Evolutionary conservation across 2,888 invertebrate genomes (phyloP), one percentile per base, ranked within the genome.

Genomic region (Agrochola circellaris): DNA sequence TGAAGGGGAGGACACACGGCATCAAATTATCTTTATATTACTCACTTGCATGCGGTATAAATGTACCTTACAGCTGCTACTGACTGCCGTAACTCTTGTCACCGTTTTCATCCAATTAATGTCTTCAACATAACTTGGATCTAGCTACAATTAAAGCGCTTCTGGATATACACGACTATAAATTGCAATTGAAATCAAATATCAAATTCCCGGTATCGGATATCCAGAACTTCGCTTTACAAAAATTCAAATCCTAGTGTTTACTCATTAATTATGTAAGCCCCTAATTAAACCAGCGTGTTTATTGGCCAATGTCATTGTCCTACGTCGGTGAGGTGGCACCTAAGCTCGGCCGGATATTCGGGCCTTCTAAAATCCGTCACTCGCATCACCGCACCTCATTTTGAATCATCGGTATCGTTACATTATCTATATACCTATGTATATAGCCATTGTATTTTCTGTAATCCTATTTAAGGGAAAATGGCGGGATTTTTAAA

Each of bases 401-500:
- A 84, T 87, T 86, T 81, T 84, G 75, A 80, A 69, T 76, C 67
- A 88, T 87, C 86, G 72, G 79, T 75, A 83, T 66, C 77, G 70
- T 76, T 73, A 84, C 69, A 75, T 76, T 73, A 84, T 65, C 76
- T 72, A 75, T 79, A 70, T 72, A 75, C 45, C 23, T 67, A 79
- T 20, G 13, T 60, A 76, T 45, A 66, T 73, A 82, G 70, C 82
- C 65, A 84, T 87, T 88, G 76, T 79, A 87, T 77, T 71, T 79
- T 42, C 79, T 61, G 73, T 85, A 83, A 87, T 88, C 88, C 87
- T 80, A 80, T 87, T 88, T 79, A 75, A 74, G 78, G 77, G 67
- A 60, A 74, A 79, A 71, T 75, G 72, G 79, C 62, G 71, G 79
- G 77, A 76, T 79, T 88, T 88, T 85, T 70, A 84, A 83, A 81